Evolutionary conservation across 2,888 invertebrate species (phyloP).

Genomic region (Mechanitis messenoides): DNA sequence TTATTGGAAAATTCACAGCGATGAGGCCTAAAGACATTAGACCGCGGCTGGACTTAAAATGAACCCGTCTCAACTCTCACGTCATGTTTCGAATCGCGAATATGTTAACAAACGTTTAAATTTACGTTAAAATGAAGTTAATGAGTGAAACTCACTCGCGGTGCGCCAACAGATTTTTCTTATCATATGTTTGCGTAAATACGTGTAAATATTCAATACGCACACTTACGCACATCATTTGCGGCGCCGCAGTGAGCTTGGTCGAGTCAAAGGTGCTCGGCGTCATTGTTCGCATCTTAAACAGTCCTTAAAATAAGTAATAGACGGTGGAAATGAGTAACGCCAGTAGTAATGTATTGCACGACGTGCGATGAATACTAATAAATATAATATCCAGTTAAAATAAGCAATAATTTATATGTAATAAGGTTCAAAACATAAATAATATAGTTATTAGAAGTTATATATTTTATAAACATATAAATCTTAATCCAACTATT

Average conservation of each 20-base stretch:
- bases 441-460: neutral
- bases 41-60: constrained; percentile 55
- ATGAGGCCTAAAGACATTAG: constrained; percentile 50
- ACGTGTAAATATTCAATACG: constrained; percentile 60
- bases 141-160: constrained; percentile 47
- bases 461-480: neutral
- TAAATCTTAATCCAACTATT: constrained; percentile 1
- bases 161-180: constrained; percentile 39
- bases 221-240: constrained; percentile 32
- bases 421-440: neutral
- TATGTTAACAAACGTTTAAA: constrained; percentile 66
- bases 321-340: constrained; percentile 11
- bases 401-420: neutral
- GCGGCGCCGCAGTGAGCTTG: constrained; percentile 44
- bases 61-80: constrained; percentile 36
- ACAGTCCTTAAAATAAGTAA: constrained; percentile 17
- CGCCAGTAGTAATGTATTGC: constrained; percentile 30
- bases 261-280: constrained; percentile 60
- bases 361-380: constrained; percentile 5
- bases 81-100: constrained; percentile 54
- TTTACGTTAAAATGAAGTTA: constrained; percentile 63
- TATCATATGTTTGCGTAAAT: constrained; percentile 42
- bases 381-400: neutral
- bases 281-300: constrained; percentile 39
- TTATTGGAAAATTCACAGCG: constrained; percentile 64